Base-by-base conservation (phyloP, 2,888 invertebrate genomes). In the Cosmia pyralina region DNA sequence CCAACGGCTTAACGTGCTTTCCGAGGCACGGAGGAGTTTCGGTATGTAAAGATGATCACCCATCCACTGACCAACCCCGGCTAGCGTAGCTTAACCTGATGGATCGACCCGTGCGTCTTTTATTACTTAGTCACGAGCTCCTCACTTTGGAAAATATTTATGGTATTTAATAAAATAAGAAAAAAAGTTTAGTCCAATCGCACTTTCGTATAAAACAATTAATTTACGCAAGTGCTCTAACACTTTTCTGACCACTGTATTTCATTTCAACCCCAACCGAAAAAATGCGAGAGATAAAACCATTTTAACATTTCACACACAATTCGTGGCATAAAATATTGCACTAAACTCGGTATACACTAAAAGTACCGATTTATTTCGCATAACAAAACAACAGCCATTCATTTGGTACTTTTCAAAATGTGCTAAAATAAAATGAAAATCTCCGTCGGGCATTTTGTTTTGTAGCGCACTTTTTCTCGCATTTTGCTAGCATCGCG, bases 361-460 rank as follows among this genome's bases (percentile, higher is more conserved):
- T 59, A 69, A 83, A 81, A 75, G 69, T 81, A 73, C 83, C 83
- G 46, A 75, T 81, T 81, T 71, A 81, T 68, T 60, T 74, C 38
- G 34, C 34, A 67, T 68, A 76, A 81, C 77, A 79, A 74, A n/a
- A 79, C 83, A 84, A 82, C 69, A 76, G 7, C 63, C 72, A 84
- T 84, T 75, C 48, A 57, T 82, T 72, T 69, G 34, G 62, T 66
- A 69, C 68, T 84, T 81, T 81, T 72, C 8, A 69, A 82, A 84
- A 81, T 60, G 81, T 67, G 59, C 64, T 81, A 66, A 69, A 76
- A 81, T 84, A 76, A 84, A 79, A 83, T 79, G 19, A 68, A 81
- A 69, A 67, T 69, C 59, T 72, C 69, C 55, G 48, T n/a, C 53
- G 66, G 55, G 57, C 60, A 72, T 84, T 80, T 76, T 50, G 57